Percentiles rank a stretch among this genome's conserved stretches.
Evolutionary conservation across 92 coral and sea anemone species (phyloP).

Genomic region (Epizoanthus scotinus): DNA sequence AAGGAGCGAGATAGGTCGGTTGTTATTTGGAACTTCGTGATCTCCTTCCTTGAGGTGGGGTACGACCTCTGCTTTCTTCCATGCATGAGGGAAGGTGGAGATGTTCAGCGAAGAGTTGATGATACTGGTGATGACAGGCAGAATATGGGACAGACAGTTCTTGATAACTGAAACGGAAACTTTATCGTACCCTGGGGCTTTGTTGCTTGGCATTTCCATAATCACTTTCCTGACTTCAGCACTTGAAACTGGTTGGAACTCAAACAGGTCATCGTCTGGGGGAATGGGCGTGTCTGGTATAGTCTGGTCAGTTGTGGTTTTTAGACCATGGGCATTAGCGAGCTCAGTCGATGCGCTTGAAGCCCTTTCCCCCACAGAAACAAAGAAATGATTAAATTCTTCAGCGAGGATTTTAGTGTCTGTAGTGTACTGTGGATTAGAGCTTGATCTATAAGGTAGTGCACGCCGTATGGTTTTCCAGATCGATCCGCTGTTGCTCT

Average conservation of each 20-base stretch:
- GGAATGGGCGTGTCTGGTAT: no score
- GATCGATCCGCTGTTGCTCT: slow-evolving; percentile 1
- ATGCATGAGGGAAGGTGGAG: background rate
- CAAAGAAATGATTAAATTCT: slow-evolving; percentile 15
- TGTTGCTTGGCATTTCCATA: slow-evolving; percentile 1
- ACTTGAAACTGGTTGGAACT: slow-evolving; percentile 12
- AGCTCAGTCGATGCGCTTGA: background rate
- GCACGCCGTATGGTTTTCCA: slow-evolving; percentile 22
- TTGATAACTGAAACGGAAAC: slow-evolving; percentile 5
- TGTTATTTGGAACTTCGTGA: no score
- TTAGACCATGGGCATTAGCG: background rate
- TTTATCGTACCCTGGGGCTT: slow-evolving; percentile 15
- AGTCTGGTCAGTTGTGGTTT: background rate
- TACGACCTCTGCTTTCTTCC: no score
- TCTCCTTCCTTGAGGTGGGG: no score
- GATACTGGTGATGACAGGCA: background rate
- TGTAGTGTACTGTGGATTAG: no score
- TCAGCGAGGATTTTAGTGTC: background rate
- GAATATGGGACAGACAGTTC: slow-evolving; percentile 13
- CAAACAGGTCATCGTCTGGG: background rate
- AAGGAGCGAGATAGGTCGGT: no score
- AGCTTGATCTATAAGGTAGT: background rate
- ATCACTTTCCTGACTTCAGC: slow-evolving; percentile 5
- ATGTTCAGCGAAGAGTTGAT: background rate
- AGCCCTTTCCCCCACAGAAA: background rate